phyloP scores from a whole-genome alignment of 2,113 vertebrate species.

The Gopherus evgoodei region DNA sequence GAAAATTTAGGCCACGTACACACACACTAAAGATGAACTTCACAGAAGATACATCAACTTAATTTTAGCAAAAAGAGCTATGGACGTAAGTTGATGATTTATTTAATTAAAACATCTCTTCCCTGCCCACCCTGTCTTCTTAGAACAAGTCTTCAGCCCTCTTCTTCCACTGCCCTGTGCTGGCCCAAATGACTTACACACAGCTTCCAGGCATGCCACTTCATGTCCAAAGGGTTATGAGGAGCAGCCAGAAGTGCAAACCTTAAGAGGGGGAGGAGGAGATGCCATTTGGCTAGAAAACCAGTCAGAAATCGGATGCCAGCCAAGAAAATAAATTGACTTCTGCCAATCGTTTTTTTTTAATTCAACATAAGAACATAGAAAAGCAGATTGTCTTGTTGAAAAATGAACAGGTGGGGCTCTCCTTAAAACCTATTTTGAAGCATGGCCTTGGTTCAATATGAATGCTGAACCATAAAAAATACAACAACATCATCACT shows the following conservation, averaged over 20 bases:
- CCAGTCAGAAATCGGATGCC: constrained; percentile 27
- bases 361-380: background rate
- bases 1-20: background rate
- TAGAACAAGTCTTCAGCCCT: background rate
- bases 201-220: background rate
- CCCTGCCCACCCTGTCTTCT: background rate
- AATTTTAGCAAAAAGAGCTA: background rate
- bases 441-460: constrained; percentile 34
- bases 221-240: constrained; percentile 11
- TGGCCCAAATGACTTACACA: background rate
- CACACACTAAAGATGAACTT: background rate
- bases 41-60: background rate
- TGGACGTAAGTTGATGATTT: background rate
- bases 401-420: constrained; percentile 64
- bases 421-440: constrained; percentile 48
- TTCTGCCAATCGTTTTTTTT: background rate
- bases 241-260: constrained; percentile 12
- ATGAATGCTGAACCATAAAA: constrained; percentile 29
- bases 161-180: background rate
- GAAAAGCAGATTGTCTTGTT: constrained; percentile 61
- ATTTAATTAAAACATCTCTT: background rate
- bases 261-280: background rate
- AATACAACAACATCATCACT: background rate
- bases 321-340: constrained; percentile 36
- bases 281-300: constrained; percentile 24